Percentiles rank a stretch among this genome's conserved stretches.
phyloP scores from a whole-genome alignment of 2,797 vertebrate genomes.

The Anabas testudineus region DNA sequence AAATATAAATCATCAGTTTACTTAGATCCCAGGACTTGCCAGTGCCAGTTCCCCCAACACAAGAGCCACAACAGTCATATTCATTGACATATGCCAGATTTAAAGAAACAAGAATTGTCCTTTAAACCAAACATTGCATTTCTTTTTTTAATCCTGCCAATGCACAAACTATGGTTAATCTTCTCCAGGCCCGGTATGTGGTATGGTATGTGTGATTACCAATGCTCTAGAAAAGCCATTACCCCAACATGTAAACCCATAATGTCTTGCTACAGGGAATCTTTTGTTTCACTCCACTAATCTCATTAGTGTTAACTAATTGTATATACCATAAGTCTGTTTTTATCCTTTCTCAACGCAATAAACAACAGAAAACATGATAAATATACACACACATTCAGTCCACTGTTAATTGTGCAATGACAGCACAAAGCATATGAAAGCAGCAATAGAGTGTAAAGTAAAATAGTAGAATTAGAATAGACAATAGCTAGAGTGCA shows the following conservation, averaged over 20 bases:
- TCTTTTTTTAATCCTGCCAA: neutral
- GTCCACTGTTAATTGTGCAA: neutral
- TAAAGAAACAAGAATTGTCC: neutral
- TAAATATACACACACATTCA: neutral
- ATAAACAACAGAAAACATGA: conserved; percentile 8
- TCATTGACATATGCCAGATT: neutral
- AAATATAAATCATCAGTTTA: too few relatives aligned
- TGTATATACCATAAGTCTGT: conserved; percentile 21
- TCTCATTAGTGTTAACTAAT: conserved; percentile 41
- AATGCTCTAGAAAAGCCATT: conserved; percentile 37
- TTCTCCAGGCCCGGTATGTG: neutral
- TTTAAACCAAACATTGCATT: neutral
- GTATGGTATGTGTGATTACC: too few relatives aligned
- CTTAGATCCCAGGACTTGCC: too few relatives aligned
- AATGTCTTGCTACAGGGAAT: conserved; percentile 41
- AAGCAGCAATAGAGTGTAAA: conserved; percentile 8
- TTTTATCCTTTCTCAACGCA: conserved; percentile 8
- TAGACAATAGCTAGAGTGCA: conserved; percentile 26
- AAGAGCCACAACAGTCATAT: neutral
- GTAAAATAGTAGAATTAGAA: conserved; percentile 28
- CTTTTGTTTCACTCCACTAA: conserved; percentile 55
- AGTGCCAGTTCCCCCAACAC: neutral
- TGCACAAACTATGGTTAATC: neutral
- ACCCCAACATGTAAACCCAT: conserved; percentile 44
- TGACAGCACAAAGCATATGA: neutral